Evolutionary conservation across 2,888 invertebrate species (phyloP).

Genomic region (Troides helena): DNA sequence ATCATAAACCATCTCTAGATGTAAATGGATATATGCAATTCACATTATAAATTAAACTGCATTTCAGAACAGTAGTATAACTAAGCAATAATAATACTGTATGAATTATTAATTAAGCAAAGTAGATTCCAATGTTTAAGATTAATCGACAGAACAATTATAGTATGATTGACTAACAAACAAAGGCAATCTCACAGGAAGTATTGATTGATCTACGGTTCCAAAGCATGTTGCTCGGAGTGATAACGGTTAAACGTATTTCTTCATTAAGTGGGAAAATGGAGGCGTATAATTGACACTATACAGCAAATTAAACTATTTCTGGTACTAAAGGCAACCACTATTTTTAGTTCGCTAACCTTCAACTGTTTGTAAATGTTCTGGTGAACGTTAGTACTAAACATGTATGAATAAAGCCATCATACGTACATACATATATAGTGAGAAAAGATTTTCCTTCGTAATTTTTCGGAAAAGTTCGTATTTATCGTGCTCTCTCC

Average conservation of each 20-base stretch:
- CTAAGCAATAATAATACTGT: neutral
- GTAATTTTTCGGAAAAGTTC: no score
- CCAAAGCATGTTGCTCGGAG: conserved; percentile 13
- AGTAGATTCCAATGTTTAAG: conserved; percentile 26
- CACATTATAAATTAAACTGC: neutral
- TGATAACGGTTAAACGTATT: conserved; percentile 20
- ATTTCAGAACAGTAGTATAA: conserved; percentile 9
- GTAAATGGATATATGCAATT: neutral
- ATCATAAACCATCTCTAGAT: neutral
- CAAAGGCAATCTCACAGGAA: conserved; percentile 22
- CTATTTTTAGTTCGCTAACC: no score
- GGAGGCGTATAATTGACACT: conserved; percentile 23
- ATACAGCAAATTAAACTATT: conserved; percentile 26
- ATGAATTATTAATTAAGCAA: conserved; percentile 20
- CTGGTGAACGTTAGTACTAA: no score
- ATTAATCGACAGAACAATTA: conserved; percentile 22
- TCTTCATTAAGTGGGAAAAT: conserved; percentile 27
- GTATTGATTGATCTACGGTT: conserved; percentile 18
- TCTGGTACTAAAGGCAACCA: neutral
- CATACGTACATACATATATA: no score
- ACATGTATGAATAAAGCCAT: no score
- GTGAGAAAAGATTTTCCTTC: no score
- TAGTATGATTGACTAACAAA: conserved; percentile 25
- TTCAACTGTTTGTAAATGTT: no score
- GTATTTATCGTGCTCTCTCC: no score